Evolutionary conservation across 2,113 vertebrate species (phyloP).

Genomic region (Lathamus discolor): DNA sequence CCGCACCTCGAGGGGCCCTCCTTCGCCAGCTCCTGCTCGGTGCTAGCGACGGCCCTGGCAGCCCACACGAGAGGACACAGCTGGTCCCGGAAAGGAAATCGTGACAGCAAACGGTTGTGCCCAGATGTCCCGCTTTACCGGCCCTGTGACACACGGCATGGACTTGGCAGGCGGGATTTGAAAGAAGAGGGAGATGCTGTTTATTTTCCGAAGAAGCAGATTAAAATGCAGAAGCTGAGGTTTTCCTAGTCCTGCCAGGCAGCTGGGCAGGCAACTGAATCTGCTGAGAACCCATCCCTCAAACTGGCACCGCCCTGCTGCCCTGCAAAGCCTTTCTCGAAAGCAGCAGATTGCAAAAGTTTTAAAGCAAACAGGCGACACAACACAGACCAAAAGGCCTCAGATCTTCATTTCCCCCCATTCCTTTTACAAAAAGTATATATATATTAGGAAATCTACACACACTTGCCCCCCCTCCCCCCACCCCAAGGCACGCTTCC

Average conservation of each 20-base stretch:
- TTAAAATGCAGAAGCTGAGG: neutral
- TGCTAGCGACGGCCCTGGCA: neutral
- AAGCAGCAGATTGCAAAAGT: neutral
- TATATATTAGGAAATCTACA: neutral
- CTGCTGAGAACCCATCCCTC: neutral
- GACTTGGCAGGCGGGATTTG: neutral
- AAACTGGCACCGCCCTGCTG: neutral
- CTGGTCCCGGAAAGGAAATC: neutral
- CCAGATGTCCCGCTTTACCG: neutral
- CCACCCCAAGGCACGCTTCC: neutral
- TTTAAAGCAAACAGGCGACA: neutral
- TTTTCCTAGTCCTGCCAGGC: neutral
- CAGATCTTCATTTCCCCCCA: accelerated
- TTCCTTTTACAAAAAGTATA: neutral
- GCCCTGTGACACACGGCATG: neutral
- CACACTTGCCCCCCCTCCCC: neutral
- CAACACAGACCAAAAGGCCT: neutral
- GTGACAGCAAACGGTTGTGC: neutral
- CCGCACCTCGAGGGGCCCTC: too few species aligned
- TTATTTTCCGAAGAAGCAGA: neutral
- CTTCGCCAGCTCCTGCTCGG: neutral
- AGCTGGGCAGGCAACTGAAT: neutral
- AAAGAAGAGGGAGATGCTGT: neutral
- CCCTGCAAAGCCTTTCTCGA: neutral
- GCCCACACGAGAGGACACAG: neutral